Evolutionary conservation across 2,797 vertebrate species (phyloP), one percentile per base, ranked within the genome.

Genomic region (Aldrovandia affinis): DNA sequence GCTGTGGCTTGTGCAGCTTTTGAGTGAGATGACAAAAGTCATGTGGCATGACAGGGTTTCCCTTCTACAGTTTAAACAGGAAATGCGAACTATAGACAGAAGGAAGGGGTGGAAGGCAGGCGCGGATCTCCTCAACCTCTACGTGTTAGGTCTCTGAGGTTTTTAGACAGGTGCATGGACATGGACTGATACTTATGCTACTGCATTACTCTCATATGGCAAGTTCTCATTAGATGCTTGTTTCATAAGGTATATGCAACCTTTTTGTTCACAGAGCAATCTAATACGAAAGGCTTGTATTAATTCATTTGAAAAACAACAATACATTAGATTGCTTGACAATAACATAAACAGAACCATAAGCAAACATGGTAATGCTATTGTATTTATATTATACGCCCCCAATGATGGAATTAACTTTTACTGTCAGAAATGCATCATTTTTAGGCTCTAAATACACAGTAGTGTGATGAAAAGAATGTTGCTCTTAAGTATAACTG

Each of bases 1-100:
- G 2, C 28, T 22, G 54, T 22, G 33, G 61, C 33, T 25, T 4
- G 7, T 30, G 39, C 36, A 20, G 42, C 28, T 50, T 59, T 55
- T 65, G 18, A n/a, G 12, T 73, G 50, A 68, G 81, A 20, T 79
- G 22, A 70, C 50, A 73, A n/a, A 47, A 10, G 42, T 68, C 9
- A 6, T 47, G 39, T 39, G 68, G 65, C 20, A 28, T 36, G 73
- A 68, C 33, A 79, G 57, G 50, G 70, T 77, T 68, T 10, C 39
- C 68, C 70, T 59, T 82, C 44, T 39, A 55, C 73, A 52, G 70
- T 85, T 82, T 36, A 54, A 82, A 85, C 84, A 85, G 84, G 81
- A 85, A 85, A 50, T 52, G 73, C 42, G 42, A 9, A 59, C 75
- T 85, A 75, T 82, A 47, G 65, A 44, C 55, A 73, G 57, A 75